A percentile compares a stretch with the other conserved stretches of the same genome.
phyloP scores from a whole-genome alignment of 1,140 invertebrate species.

The Scaptomyza graminum region DNA sequence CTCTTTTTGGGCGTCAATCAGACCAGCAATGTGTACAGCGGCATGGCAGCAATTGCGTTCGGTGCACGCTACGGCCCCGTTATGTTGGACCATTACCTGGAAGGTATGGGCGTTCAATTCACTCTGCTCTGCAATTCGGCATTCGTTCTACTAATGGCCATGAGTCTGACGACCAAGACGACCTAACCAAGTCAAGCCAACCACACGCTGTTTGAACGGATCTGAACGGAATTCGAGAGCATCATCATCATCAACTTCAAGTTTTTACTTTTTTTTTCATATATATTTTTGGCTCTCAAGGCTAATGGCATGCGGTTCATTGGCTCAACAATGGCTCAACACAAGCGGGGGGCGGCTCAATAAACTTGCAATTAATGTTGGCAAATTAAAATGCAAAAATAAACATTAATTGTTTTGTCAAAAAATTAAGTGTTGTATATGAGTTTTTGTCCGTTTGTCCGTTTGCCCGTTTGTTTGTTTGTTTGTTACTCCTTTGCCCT shows the following conservation, averaged over 20 bases:
- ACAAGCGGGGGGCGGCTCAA: conserved; percentile 60
- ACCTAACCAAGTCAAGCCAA: conserved; percentile 1
- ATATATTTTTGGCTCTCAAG: conserved; percentile 40
- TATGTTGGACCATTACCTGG: conserved; percentile 61
- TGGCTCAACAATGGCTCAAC: conserved; percentile 58
- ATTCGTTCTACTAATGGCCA: conserved; percentile 62
- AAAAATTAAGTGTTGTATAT: conserved; percentile 57
- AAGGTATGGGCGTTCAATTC: conserved; percentile 54
- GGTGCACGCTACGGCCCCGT: conserved; percentile 58
- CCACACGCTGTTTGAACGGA: background rate
- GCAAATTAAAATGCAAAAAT: conserved; percentile 83
- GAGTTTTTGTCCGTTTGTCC: no score
- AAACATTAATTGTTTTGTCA: conserved; percentile 82
- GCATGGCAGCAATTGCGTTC: conserved; percentile 66
- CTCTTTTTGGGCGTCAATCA: conserved; percentile 74
- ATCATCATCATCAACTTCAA: background rate
- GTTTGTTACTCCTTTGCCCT: background rate
- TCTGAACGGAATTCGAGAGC: background rate
- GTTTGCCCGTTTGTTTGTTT: background rate
- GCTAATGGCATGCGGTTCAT: conserved; percentile 66
- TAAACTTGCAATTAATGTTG: conserved; percentile 82
- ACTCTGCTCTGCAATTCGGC: conserved; percentile 56
- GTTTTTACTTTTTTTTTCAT: conserved; percentile 1
- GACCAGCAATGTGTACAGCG: conserved; percentile 56
- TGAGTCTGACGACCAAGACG: conserved; percentile 55